A percentile compares a stretch with the other conserved stretches of the same genome.
phyloP scores from a whole-genome alignment of 2,797 vertebrate genomes.

The Danio aesculapii region DNA sequence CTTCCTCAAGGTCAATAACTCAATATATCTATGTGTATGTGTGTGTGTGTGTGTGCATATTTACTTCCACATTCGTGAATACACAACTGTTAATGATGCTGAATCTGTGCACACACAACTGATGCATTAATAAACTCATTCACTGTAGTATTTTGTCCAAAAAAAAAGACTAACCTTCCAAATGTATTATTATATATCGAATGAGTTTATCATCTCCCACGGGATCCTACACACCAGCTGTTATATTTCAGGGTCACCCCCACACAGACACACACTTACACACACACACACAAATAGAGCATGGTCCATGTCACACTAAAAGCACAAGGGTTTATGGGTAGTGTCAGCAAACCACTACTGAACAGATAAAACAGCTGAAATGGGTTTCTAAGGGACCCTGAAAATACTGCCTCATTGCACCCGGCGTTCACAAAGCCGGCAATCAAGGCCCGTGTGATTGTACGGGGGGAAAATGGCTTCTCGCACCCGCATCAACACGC shows the following conservation, averaged over 20 bases:
- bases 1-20: conserved; percentile 38
- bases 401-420: conserved; percentile 47
- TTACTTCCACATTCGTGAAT: not conserved
- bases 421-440: conserved; percentile 4
- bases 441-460: conserved; percentile 14
- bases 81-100: not conserved
- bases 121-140: not conserved
- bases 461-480: not conserved
- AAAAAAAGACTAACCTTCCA: conserved; percentile 33
- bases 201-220: conserved; percentile 45
- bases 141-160: not conserved
- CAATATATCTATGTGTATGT: conserved; percentile 21
- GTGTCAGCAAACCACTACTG: conserved; percentile 51
- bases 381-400: conserved; percentile 53
- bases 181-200: conserved; percentile 37
- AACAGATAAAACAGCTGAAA: conserved; percentile 56
- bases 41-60: conserved; percentile 10
- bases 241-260: conserved; percentile 52
- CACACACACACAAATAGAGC: conserved; percentile 10
- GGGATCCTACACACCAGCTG: conserved; percentile 54
- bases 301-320: conserved; percentile 52
- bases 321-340: conserved; percentile 56
- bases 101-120: conserved; percentile 4
- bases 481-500: conserved; percentile 9
- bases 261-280: conserved; percentile 18